Evolutionary conservation across 2,888 invertebrate genomes (phyloP).

Genomic region (Archaeoteleia sp.): DNA sequence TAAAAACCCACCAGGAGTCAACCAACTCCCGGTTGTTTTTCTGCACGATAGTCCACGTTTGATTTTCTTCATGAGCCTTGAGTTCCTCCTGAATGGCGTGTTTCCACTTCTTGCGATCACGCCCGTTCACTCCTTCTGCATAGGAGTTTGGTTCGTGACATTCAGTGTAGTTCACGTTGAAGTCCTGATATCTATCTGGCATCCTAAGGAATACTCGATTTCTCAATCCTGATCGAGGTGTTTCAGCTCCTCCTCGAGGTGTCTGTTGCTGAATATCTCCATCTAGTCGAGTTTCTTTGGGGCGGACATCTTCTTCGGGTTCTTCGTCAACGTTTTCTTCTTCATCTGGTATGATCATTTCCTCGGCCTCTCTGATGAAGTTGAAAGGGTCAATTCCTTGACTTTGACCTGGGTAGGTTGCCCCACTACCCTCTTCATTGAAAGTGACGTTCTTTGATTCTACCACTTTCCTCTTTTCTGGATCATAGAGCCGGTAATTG

Average conservation of each 20-base stretch:
- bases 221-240: background rate
- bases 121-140: slow-evolving; percentile 15
- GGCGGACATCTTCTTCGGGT: background rate
- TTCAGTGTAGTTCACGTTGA: slow-evolving; percentile 17
- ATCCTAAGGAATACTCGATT: background rate
- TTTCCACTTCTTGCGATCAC: slow-evolving; percentile 19
- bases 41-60: slow-evolving; percentile 41
- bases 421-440: slow-evolving; percentile 26
- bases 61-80: slow-evolving; percentile 25
- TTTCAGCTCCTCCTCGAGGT: background rate
- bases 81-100: slow-evolving; percentile 34
- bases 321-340: slow-evolving; percentile 7
- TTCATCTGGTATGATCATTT: slow-evolving; percentile 7
- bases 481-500: slow-evolving; percentile 48
- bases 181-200: background rate
- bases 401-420: no score
- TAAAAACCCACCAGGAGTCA: slow-evolving; percentile 53
- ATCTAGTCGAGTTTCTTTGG: slow-evolving; percentile 2
- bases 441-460: slow-evolving; percentile 43
- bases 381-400: no score
- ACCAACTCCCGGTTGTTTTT: slow-evolving; percentile 19
- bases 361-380: background rate
- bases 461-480: slow-evolving; percentile 22
- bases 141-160: slow-evolving; percentile 23
- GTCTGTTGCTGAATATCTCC: background rate